These are phyloP conservation scores for Apodemus agrarius DNA, from an alignment of 2,797 vertebrate species.

Conservation along the genomic window DNA sequence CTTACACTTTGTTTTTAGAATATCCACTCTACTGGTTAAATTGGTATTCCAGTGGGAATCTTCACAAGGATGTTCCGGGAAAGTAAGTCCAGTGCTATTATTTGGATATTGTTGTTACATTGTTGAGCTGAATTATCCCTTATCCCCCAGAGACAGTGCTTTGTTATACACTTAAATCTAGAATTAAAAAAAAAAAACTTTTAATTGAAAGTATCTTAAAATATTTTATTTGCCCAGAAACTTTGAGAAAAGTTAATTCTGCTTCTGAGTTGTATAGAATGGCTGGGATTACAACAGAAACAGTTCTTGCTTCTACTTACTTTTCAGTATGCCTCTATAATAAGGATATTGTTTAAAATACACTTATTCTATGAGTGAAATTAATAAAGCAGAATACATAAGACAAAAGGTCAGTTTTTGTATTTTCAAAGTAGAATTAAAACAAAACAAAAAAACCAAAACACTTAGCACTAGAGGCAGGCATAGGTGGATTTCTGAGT, in stretches of 20 bases:
- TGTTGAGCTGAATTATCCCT: neutral
- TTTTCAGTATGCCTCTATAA: constrained; percentile 53
- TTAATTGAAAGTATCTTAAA: constrained; percentile 31
- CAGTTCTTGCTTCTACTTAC: constrained; percentile 2
- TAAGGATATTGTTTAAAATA: constrained; percentile 65
- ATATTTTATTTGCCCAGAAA: neutral
- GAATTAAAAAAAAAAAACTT: neutral
- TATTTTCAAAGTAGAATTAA: constrained; percentile 47
- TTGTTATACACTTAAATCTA: constrained; percentile 28
- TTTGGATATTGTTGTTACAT: constrained; percentile 15
- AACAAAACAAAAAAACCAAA: neutral
- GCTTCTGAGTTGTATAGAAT: constrained; percentile 48
- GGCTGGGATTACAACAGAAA: neutral
- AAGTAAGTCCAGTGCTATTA: constrained; percentile 26
- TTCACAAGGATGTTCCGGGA: constrained; percentile 31
- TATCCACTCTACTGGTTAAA: constrained; percentile 18
- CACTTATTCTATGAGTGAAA: constrained; percentile 61
- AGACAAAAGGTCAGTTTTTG: constrained; percentile 38
- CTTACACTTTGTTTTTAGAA: constrained; percentile 49
- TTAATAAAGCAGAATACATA: constrained; percentile 64
- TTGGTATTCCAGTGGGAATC: constrained; percentile 36
- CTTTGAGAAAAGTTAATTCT: constrained; percentile 61
- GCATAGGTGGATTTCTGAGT: neutral
- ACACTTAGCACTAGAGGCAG: neutral
- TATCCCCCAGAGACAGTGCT: neutral